Evolutionary conservation across 2,888 invertebrate genomes (phyloP).

Genomic region (Ormyrus thymus): DNA sequence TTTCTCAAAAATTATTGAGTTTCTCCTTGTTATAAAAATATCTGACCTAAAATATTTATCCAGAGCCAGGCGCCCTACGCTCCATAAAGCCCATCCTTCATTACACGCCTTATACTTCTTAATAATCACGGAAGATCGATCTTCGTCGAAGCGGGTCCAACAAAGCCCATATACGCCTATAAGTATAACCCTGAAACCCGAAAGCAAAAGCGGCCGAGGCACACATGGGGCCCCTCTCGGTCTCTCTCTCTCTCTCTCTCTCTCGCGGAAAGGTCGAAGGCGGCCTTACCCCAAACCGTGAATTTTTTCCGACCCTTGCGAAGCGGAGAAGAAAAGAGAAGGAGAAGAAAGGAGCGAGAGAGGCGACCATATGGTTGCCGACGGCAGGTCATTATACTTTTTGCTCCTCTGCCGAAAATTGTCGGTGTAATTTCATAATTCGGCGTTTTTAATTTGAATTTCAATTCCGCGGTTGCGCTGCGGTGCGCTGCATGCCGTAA

Average conservation of each 20-base stretch:
- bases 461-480: conserved; percentile 63
- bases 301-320: conserved; percentile 55
- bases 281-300: conserved; percentile 57
- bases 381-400: conserved; percentile 71
- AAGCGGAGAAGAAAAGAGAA: conserved; percentile 6
- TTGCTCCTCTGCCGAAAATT: conserved; percentile 67
- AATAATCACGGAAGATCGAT: conserved; percentile 56
- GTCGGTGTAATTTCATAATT: conserved; percentile 71
- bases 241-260: conserved; percentile 17
- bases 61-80: background rate
- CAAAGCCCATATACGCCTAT: background rate
- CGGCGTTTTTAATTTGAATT: conserved; percentile 73
- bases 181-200: conserved; percentile 7
- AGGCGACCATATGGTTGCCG: conserved; percentile 73
- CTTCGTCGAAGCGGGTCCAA: conserved; percentile 1
- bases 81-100: conserved; percentile 22
- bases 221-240: too few relatives aligned
- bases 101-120: background rate
- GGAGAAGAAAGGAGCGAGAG: conserved; percentile 9
- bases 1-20: too few relatives aligned
- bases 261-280: conserved; percentile 12
- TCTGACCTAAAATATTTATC: too few relatives aligned
- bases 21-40: too few relatives aligned
- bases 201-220: background rate
- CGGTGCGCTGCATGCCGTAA: conserved; percentile 31